Base-by-base conservation (phyloP, 2,888 invertebrate genomes). In the Drosophila colorata region DNA sequence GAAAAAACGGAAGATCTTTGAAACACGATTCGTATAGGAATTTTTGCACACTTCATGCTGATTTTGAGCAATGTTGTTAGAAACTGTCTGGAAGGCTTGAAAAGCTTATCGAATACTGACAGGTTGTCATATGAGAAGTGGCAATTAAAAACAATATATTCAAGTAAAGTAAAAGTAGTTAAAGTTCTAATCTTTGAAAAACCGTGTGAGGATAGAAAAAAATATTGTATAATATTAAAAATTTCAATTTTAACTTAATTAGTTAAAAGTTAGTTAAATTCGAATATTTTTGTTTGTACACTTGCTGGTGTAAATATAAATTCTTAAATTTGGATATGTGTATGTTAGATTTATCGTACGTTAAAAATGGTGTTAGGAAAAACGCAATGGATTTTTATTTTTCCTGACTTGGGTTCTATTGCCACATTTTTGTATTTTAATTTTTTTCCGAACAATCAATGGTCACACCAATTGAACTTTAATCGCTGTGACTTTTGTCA, bases 401-500 rank as follows among this genome's bases (percentile, higher is more conserved):
- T 35, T 25, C n/a, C 20, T 6, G 25, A 5, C 38, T 2, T 4
- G 9, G 13, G 14, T 35, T 43, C 18, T 48, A 69, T 53, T 49
- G 44, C 4, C 18, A 18, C 18, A 14, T 8, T 37, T 70, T 38
- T 38, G n/a, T 35, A 9, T 35, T n/a, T 40, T 14, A 31, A 40
- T 63, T 35, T 61, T 35, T 65, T 44, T 63, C 64, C 48, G 60
- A 69, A 72, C 74, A 49, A 53, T 74, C 79, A 67, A 79, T 53
- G 60, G 86, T 70, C 69, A 86, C 71, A 76, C 67, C 87, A 84
- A 88, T 84, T 84, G 84, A 87, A 80, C 87, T 88, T 88, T 88
- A 84, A 84, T 88, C 87, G 88, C 52, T 65, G 59, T 78, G 83
- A 88, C 84, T 88, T 87, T 88, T 88, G 87, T 83, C 87, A 77